Base-by-base conservation (phyloP, 2,113 vertebrate genomes). In the Alces alces region DNA sequence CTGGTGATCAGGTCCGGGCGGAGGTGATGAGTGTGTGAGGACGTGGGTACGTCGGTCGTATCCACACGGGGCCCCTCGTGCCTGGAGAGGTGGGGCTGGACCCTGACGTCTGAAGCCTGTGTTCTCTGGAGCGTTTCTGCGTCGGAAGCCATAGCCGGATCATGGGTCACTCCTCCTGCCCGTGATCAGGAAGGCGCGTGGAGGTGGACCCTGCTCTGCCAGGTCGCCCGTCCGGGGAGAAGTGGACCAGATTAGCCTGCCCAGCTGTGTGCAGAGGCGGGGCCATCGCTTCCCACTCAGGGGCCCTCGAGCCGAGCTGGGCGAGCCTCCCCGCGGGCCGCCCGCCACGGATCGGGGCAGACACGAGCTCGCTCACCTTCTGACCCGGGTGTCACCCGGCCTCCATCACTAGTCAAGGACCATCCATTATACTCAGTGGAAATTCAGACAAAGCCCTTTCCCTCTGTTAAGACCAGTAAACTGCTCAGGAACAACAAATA, bases 141-240 rank as follows among this genome's bases (percentile, higher is more conserved):
- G 3, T 12, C 30, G 6, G 47, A n/a, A 52, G 79, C 47, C 19
- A 11, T 0, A 0, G 95, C 97, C 97, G 57, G 73, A 98, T 99
- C 98, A 99, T 97, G 99, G 98, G 99, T 99, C 99, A 98, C 97
- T 95, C 98, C 98, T 98, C 98, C 98, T 98, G 98, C 99, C 99
- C 99, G 99, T 99, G 99, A 99, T 99, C 99, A 99, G 99, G 99
- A 99, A 99, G 99, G 99, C 99, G 99, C 99, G 99, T 99, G 98
- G 97, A 98, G 97, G 98, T 99, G 99, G 99, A 99, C 99, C 99
- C 99, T 99, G 99, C 99, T 99, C 98, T 97, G 99, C 99, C 97
- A 98, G 99, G 99, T 99, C 99, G 99, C 99, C 99, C 99, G 99
- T 99, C 99, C 99, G 99, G 98, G 99, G 99, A 99, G 99, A 99